Evolutionary conservation across 2,888 invertebrate genomes (phyloP).

Genomic region (Synergus gifuensis): DNA sequence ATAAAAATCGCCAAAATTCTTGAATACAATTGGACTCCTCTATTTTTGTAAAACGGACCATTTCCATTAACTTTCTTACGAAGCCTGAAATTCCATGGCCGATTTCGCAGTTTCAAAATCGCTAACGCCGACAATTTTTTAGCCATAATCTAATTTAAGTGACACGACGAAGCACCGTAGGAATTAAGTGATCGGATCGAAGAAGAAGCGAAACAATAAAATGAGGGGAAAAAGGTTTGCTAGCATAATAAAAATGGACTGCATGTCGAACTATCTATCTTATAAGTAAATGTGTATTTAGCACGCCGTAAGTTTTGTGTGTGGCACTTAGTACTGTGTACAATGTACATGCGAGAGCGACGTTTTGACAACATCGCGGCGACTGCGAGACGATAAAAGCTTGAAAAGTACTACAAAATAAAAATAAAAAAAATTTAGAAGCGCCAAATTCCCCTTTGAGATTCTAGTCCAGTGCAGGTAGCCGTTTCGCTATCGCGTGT

Average conservation of each 20-base stretch:
- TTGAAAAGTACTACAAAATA: constrained; percentile 18
- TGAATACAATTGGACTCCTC: constrained; percentile 27
- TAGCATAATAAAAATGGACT: constrained; percentile 14
- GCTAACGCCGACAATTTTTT: constrained; percentile 5
- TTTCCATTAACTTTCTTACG: constrained; percentile 1
- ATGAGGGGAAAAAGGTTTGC: constrained; percentile 30
- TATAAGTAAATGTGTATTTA: constrained; percentile 34
- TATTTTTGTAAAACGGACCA: constrained; percentile 25
- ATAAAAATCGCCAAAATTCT: background rate
- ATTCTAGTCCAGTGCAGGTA: constrained; percentile 41
- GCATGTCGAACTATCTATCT: constrained; percentile 37
- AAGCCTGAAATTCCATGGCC: constrained; percentile 18
- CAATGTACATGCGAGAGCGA: constrained; percentile 43
- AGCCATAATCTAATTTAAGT: constrained; percentile 37
- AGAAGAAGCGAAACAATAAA: constrained; percentile 10
- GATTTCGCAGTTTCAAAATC: constrained; percentile 18
- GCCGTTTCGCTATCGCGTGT: constrained; percentile 35
- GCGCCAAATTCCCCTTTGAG: constrained; percentile 38
- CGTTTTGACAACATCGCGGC: constrained; percentile 19
- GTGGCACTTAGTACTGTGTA: constrained; percentile 46
- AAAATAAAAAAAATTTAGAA: constrained; percentile 3
- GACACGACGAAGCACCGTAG: constrained; percentile 31
- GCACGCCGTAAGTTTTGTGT: constrained; percentile 47
- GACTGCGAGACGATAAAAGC: constrained; percentile 34
- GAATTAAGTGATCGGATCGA: constrained; percentile 17